Base-by-base conservation (phyloP, 2,113 vertebrate genomes). In the Mormyrus iriodes region DNA sequence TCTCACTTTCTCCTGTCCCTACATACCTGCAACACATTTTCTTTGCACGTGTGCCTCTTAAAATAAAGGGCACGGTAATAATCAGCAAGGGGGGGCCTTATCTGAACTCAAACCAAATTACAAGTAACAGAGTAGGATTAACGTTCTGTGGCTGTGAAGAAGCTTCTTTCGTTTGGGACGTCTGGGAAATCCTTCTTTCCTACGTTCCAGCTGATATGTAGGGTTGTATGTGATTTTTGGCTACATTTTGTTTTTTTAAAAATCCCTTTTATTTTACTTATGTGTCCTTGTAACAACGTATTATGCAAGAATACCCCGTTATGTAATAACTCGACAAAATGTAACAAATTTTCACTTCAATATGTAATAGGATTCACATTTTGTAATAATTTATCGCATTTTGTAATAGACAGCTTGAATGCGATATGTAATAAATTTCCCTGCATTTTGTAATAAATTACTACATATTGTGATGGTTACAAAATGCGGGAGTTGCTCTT, bases 1-100 rank as follows among this genome's bases (percentile, higher is more conserved):
- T 91, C 91, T 91, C 61, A 3, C 27, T 91, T 88, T 90, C 88
- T 91, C 94, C 92, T 90, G 24, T 39, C 24, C 51, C 86, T 84
- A 24, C 44, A 82, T 87, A 89, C 87, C 27, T 69, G 19, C 49
- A 39, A 4, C 82, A 79, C 82, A 15, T 91, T 85, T 52, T 35
- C 5, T 87, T 86, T 88, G 13, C 84, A 90, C 86, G 84, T n/a
- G 53, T 55, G 31, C 89, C 39, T 10, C 12, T 85, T 39, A 88
- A 89, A 83, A 65, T 65, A 24, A 88, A 53, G 85, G 55, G 83
- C 27, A 39, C 61, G 31, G 19, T 55, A 52, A 49, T 89, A 44
- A 19, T 12, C 1, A 4, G 10, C 10, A 7, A 24, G 5, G 10
- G 8, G 4, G 27, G 42, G 0, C 7, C 27, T 9, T 49, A 15